Base-by-base conservation (phyloP, 1,140 invertebrate species). In the Drosophila mauritiana region DNA sequence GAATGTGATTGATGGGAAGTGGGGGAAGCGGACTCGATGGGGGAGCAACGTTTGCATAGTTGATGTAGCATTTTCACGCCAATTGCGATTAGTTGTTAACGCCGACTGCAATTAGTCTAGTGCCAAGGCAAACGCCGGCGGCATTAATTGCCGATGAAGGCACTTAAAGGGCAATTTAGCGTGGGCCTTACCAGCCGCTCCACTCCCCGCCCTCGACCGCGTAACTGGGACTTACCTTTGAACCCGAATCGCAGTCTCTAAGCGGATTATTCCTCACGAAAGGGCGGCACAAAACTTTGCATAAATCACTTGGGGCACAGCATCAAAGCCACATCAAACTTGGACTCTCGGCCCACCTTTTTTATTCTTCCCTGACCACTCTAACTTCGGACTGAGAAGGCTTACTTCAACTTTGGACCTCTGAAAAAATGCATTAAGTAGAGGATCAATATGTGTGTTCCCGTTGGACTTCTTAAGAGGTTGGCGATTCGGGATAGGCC, bases 111-210 rank as follows among this genome's bases (percentile, higher is more conserved):
- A 88, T 89, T 83, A 83, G 69, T 48, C 76, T 72, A 68, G 58
- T 45, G 85, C 69, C 78, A 89, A 89, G 73, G 80, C 61, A 56
- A 79, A 61, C 25, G 68, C 63, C 46, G 68, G 67, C 70, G 75
- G 70, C 79, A 88, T 82, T 86, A 88, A 88, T 86, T 86, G 83
- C 62, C 76, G 73, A 89, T 83, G 73, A 89, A 80, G 72, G 70
- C 84, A 89, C 84, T 86, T 89, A 83, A 77, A 89, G 72, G 62
- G 65, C 67, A 89, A 89, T 86, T 86, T 88, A 86, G 48, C 65
- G 59, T 56, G 56, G 51, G 17, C 15, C 17, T 15, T 43, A 7
- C 8, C 31, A 3, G 31, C 31, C 31, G 31, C 61, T 11, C 7
- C 10, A 13, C 20, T 49, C 10, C 20, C 46, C 49, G 20, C 13